Evolutionary conservation across 2,113 vertebrate genomes (phyloP).

Genomic region (Microcebus murinus): DNA sequence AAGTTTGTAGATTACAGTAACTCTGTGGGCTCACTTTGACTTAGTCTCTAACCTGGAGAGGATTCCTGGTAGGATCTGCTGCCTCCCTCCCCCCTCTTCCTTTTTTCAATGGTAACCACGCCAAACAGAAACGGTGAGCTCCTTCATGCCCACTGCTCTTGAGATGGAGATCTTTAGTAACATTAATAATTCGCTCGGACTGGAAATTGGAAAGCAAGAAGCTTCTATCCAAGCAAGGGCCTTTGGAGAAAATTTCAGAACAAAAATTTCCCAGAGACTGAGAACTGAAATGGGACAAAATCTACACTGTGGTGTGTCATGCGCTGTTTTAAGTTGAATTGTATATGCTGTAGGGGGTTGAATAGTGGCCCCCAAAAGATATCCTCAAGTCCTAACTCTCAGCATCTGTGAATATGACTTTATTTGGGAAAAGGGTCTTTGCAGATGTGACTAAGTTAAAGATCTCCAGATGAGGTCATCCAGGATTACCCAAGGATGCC

Average conservation of each 20-base stretch:
- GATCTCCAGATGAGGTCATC: background rate
- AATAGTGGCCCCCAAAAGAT: background rate
- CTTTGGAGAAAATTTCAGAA: constrained; percentile 70
- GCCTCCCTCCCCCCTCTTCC: background rate
- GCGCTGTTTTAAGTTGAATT: background rate
- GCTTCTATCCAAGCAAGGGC: constrained; percentile 39
- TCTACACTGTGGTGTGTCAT: background rate
- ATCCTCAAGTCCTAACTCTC: background rate
- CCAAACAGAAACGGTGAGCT: constrained; percentile 66
- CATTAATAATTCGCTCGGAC: constrained; percentile 76
- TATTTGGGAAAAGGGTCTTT: background rate
- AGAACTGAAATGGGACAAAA: constrained; percentile 35
- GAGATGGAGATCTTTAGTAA: constrained; percentile 79
- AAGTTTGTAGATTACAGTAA: constrained; percentile 81
- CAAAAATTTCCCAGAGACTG: constrained; percentile 67
- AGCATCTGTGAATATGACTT: background rate
- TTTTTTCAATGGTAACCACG: background rate
- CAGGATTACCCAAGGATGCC: background rate
- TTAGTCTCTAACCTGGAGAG: constrained; percentile 78
- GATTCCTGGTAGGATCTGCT: constrained; percentile 20
- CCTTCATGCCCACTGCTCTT: constrained; percentile 77
- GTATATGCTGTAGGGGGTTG: background rate
- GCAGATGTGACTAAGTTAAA: background rate
- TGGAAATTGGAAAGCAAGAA: constrained; percentile 72
- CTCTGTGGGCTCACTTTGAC: constrained; percentile 65